Conservation (phyloP, 2,888 invertebrate genomes). For the Apoda limacodes region DNA sequence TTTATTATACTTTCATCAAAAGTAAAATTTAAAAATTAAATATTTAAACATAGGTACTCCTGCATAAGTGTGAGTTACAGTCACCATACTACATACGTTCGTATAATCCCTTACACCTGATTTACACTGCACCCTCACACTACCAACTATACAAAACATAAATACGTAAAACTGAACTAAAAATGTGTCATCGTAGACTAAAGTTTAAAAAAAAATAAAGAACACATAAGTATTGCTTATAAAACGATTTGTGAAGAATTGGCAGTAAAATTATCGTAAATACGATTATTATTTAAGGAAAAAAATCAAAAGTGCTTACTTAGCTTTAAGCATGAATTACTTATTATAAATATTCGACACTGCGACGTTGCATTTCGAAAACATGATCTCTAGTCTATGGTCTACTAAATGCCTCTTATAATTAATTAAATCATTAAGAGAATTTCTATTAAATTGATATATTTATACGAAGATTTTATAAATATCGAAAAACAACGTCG, state of each 20-base stretch:
- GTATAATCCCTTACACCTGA: slow-evolving; percentile 6
- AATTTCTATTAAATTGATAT: slow-evolving; percentile 40
- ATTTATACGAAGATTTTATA: slow-evolving; percentile 35
- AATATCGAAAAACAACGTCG: slow-evolving; percentile 35
- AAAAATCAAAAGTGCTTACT: too few species aligned
- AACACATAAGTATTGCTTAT: slow-evolving; percentile 37
- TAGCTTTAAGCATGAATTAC: too few species aligned
- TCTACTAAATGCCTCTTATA: slow-evolving; percentile 30
- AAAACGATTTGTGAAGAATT: slow-evolving; percentile 54
- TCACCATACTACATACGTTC: too few species aligned
- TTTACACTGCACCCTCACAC: slow-evolving; percentile 25
- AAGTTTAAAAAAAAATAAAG: slow-evolving; percentile 32
- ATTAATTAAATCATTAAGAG: slow-evolving; percentile 46
- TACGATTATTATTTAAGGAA: too few species aligned
- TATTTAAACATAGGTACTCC: slow-evolving; percentile 62
- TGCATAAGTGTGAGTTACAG: slow-evolving; percentile 49
- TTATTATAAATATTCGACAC: too few species aligned
- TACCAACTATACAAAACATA: slow-evolving; percentile 42
- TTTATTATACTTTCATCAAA: slow-evolving; percentile 69
- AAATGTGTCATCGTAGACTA: slow-evolving; percentile 45
- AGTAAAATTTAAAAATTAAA: slow-evolving; percentile 68
- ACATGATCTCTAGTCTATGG: slow-evolving; percentile 20
- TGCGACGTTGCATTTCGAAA: slow-evolving; percentile 23
- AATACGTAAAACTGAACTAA: slow-evolving; percentile 49
- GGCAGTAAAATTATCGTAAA: slow-evolving; percentile 56